Evolutionary conservation across 2,888 invertebrate genomes (phyloP).

Genomic region (Oscheius sp.): DNA sequence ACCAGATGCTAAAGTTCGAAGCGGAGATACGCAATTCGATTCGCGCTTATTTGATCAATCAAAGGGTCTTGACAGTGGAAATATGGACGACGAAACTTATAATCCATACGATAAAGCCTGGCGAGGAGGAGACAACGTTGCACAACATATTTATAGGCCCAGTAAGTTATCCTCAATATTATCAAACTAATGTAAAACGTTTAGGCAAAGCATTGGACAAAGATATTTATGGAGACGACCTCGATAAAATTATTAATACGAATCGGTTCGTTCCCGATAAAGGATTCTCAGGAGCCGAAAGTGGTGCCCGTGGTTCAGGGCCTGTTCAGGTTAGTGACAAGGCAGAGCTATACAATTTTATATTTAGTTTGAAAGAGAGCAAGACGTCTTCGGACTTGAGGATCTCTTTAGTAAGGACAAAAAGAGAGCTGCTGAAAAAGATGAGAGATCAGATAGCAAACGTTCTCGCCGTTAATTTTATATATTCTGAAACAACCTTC

Average conservation of each 20-base stretch:
- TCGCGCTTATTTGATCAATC: constrained; percentile 90
- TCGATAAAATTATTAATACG: constrained; percentile 87
- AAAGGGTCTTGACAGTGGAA: constrained; percentile 86
- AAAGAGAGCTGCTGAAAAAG: constrained; percentile 44
- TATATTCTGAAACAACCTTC: too few relatives aligned
- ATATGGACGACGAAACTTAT: constrained; percentile 90
- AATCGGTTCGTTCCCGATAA: constrained; percentile 97
- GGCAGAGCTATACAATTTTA: not conserved
- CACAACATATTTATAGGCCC: constrained; percentile 88
- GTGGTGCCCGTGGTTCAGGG: constrained; percentile 78
- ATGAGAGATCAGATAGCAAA: constrained; percentile 31
- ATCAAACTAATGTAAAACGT: constrained; percentile 8
- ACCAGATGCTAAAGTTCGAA: constrained; percentile 79
- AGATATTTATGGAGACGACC: constrained; percentile 88
- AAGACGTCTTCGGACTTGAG: constrained; percentile 96
- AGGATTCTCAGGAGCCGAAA: constrained; percentile 86
- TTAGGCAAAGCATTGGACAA: constrained; percentile 80
- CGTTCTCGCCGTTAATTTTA: constrained; percentile 20
- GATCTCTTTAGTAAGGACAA: constrained; percentile 91
- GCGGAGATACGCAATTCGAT: constrained; percentile 79
- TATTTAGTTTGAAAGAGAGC: constrained; percentile 73
- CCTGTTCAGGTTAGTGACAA: constrained; percentile 83
- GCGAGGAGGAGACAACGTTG: constrained; percentile 88
- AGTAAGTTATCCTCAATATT: constrained; percentile 71
- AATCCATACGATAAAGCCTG: constrained; percentile 98